Evolutionary conservation across 1,140 invertebrate genomes (phyloP).

Genomic region (Melitaea cinxia): DNA sequence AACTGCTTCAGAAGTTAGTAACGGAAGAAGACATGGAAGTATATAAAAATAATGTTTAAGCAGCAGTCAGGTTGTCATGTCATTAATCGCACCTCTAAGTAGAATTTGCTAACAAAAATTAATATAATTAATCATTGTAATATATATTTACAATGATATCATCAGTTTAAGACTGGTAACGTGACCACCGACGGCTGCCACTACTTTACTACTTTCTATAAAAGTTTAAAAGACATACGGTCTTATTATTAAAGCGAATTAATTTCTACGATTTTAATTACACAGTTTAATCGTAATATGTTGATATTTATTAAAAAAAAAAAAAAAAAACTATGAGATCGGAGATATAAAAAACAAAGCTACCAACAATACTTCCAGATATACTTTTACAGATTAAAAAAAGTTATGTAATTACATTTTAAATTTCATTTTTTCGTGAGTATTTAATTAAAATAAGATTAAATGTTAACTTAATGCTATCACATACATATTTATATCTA

Average conservation of each 20-base stretch:
- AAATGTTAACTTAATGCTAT: neutral
- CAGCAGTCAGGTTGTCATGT: constrained; percentile 63
- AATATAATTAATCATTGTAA: constrained; percentile 34
- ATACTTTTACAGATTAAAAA: neutral
- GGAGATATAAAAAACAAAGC: neutral
- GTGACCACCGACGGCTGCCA: constrained; percentile 76
- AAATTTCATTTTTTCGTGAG: neutral
- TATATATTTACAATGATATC: constrained; percentile 37
- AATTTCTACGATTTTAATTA: neutral
- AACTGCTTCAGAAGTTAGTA: constrained; percentile 29
- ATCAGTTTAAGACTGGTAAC: constrained; percentile 65
- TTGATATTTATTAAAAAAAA: neutral
- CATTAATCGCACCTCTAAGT: constrained; percentile 34
- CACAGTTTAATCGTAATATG: neutral
- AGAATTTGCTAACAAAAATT: constrained; percentile 38
- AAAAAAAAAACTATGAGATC: neutral
- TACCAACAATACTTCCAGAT: neutral
- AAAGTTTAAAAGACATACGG: constrained; percentile 20
- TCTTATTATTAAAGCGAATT: neutral
- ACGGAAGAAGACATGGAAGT: constrained; percentile 23
- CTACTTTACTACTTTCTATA: constrained; percentile 51
- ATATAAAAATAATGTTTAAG: constrained; percentile 34
- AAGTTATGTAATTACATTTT: neutral
- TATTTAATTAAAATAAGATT: constrained; percentile 4
- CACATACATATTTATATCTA: constrained; percentile 58